Evolutionary conservation across 2,888 invertebrate genomes (phyloP), one percentile per base, ranked within the genome.

Genomic region (Lumbricus terrestris): DNA sequence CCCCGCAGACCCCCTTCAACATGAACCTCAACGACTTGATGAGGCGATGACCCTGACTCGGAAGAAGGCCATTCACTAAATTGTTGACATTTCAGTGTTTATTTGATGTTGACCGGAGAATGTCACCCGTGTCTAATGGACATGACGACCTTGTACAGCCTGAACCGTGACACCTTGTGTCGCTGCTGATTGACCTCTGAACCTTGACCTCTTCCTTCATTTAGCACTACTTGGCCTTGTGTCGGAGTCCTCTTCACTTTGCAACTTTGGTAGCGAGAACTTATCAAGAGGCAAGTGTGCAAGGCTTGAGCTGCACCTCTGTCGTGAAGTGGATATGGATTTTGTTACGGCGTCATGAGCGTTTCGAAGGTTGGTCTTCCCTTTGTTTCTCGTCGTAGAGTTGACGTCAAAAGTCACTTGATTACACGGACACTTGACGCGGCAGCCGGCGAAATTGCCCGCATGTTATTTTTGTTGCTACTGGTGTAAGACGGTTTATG

Each of bases 1-100:
- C 97, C 96, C 97, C 97, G 93, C 96, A 97, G 8, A n/a, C n/a
- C n/a, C 93, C 93, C 91, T 95, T 97, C 88, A 97, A 97, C 94
- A 96, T 97, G 85, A 34, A 85, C 85, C 37, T 85, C 6, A 85
- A 85, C 35, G 85, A 35, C 23, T 37, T 85, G 35, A 85, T 85
- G 85, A 85, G 85, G 35, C 85, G 85, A 85, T 85, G 85, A 85
- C 85, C 85, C 20, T 37, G 35, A 69, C 69, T n/a, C 69, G 29
- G 11, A 29, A n/a, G n/a, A 69, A 29, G 29, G n/a, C 69, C 69
- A 69, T 29, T 69, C n/a, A 69, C 69, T 69, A n/a, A n/a, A n/a
- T 69, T 69, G 69, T 69, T 69, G 69, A n/a, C n/a, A n/a, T n/a
- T 29, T 69, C 29, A n/a, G 69, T 69, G 69, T 8, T 69, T 69